Conservation (phyloP, 2,888 invertebrate genomes). For the Harmothoe impar region DNA sequence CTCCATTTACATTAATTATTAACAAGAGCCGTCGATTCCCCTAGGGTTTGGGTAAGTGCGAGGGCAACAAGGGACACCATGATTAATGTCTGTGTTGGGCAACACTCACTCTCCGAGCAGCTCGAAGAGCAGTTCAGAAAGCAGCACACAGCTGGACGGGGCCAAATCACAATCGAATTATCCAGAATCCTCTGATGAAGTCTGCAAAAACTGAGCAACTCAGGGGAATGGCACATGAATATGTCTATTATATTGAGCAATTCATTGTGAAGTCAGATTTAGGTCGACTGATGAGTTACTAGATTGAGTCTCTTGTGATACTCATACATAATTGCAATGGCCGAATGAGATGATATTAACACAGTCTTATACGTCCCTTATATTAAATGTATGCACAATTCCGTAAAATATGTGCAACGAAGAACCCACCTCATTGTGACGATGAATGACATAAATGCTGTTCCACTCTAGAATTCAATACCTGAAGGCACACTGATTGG, state of each 20-base stretch:
- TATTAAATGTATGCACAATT: not conserved
- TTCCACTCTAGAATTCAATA: not conserved
- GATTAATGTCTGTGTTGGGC: conserved; percentile 28
- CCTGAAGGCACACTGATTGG: not conserved
- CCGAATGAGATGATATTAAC: no score
- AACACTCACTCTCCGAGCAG: not conserved
- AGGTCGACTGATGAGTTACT: no score
- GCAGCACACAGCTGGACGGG: not conserved
- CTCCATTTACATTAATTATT: conserved; percentile 39
- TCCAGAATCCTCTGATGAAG: not conserved
- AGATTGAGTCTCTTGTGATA: no score
- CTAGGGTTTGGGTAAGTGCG: not conserved
- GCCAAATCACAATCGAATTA: conserved; percentile 15
- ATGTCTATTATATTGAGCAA: no score
- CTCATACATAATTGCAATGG: no score
- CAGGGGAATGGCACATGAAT: no score
- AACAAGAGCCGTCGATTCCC: not conserved
- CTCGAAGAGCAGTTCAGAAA: no score
- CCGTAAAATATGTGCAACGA: not conserved
- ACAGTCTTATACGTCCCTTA: no score
- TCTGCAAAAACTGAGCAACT: not conserved
- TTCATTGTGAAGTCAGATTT: no score
- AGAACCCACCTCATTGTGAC: not conserved
- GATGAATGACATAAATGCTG: not conserved
- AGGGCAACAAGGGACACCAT: not conserved